A percentile compares a stretch with the other conserved stretches of the same genome.
Conservation (phyloP, 92 coral and sea anemone genomes). For the Porites rus region DNA sequence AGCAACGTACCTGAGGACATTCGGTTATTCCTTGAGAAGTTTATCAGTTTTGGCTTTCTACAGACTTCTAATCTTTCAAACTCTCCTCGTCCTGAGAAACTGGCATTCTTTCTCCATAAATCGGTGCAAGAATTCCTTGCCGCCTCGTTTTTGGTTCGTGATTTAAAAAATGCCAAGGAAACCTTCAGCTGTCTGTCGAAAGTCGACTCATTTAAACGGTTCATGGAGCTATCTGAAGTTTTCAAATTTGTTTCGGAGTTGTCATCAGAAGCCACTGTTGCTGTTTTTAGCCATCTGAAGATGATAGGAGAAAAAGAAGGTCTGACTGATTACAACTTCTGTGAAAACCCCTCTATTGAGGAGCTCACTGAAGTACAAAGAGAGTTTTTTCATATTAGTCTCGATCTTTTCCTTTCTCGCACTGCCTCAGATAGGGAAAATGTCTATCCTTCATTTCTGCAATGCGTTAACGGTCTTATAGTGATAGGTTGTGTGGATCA, state of each 20-base stretch:
- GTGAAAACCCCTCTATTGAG: not conserved
- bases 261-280: not conserved
- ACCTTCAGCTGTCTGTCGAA: not conserved
- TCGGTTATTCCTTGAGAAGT: not conserved
- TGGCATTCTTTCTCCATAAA: conserved; percentile 11
- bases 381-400: not conserved
- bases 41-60: conserved; percentile 8
- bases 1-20: not conserved
- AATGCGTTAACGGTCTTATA: not conserved
- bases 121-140: conserved; percentile 29
- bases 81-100: not conserved
- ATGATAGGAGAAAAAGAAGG: conserved; percentile 13
- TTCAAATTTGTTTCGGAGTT: not conserved
- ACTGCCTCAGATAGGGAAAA: too few species aligned
- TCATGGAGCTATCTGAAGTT: not conserved
- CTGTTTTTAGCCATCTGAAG: too few species aligned
- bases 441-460: not conserved
- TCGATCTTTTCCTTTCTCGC: too few species aligned
- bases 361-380: not conserved
- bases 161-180: not conserved
- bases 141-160: conserved; percentile 17
- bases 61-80: conserved; percentile 7
- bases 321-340: not conserved
- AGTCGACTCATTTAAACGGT: not conserved
- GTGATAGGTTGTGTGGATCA: not conserved